A percentile compares a stretch with the other conserved stretches of the same genome.
These are phyloP conservation scores for Aphaenogaster ashmeadi DNA, from an alignment of 1,140 invertebrate genomes.

Conservation along the genomic window DNA sequence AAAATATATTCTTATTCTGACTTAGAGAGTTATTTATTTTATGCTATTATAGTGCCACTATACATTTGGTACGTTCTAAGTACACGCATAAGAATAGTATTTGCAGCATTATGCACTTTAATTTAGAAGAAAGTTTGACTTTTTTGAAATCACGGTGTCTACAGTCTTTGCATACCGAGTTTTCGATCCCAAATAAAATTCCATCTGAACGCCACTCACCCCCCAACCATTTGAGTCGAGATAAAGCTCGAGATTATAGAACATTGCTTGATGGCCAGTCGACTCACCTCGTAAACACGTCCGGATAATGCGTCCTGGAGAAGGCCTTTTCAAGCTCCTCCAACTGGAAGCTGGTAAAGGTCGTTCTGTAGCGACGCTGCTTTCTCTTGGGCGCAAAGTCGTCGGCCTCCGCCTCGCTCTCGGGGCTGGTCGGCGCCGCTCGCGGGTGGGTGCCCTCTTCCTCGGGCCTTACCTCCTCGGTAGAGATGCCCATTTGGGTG, in stretches of 20 bases:
- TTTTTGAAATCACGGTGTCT: not conserved
- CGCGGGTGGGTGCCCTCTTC: conserved; percentile 83
- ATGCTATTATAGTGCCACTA: not conserved
- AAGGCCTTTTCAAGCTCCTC: conserved; percentile 99
- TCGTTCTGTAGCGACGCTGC: conserved; percentile 96
- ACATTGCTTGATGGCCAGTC: not conserved
- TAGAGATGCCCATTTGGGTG: conserved; percentile 84
- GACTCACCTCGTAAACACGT: conserved; percentile 98
- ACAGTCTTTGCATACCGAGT: not conserved
- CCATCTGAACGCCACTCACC: not conserved
- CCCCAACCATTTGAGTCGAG: not conserved
- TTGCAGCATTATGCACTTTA: not conserved
- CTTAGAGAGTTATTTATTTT: not conserved
- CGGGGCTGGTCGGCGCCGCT: conserved; percentile 88
- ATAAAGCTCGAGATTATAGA: conserved; percentile 10
- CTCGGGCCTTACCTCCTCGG: conserved; percentile 83
- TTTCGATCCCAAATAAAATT: conserved; percentile 7
- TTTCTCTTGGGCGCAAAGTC: conserved; percentile 96
- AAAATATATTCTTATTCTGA: not conserved
- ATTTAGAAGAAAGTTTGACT: not conserved
- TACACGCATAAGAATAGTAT: not conserved
- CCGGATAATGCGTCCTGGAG: conserved; percentile 98
- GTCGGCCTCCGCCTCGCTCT: conserved; percentile 92
- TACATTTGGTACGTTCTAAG: not conserved
- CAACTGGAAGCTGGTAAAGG: conserved; percentile 97